Evolutionary conservation across 2,113 vertebrate genomes (phyloP).

Genomic region (Acrocephalus arundinaceus): DNA sequence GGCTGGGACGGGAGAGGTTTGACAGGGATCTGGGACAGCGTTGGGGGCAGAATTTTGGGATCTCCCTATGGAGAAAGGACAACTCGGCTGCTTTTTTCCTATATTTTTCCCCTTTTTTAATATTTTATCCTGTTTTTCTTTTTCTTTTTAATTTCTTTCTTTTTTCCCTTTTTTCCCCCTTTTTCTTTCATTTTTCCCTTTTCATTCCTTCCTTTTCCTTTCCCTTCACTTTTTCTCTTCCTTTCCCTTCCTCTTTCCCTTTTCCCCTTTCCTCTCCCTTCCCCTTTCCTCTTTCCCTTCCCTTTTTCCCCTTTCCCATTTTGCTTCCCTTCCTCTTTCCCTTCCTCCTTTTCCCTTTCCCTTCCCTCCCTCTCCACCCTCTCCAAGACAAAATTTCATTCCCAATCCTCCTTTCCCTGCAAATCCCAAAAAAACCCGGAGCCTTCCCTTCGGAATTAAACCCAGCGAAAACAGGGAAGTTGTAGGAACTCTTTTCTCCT

Average conservation of each 20-base stretch:
- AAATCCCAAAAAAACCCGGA: neutral
- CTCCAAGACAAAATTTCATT: neutral
- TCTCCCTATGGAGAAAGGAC: neutral
- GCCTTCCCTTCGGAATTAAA: neutral
- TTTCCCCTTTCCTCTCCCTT: too few relatives aligned
- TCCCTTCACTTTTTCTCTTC: neutral
- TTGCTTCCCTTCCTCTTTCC: neutral
- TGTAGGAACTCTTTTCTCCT: neutral
- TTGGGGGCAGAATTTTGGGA: neutral
- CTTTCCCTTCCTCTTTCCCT: neutral
- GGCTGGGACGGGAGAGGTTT: neutral
- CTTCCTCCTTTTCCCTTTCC: too few relatives aligned
- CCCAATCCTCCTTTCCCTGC: neutral
- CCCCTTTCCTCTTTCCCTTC: neutral
- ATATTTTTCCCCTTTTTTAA: rapidly evolving
- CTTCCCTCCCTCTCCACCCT: neutral
- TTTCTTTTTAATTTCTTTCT: neutral
- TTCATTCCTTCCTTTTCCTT: too few relatives aligned
- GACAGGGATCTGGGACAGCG: neutral
- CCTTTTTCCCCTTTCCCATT: too few relatives aligned
- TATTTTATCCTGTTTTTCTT: neutral
- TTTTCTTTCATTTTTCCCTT: neutral
- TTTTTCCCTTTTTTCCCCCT: rapidly evolving
- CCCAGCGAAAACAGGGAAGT: neutral
- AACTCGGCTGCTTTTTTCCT: neutral